Evolutionary conservation across 23 tunicate genomes (phyloP).

Genomic region (Ciona savignyi): DNA sequence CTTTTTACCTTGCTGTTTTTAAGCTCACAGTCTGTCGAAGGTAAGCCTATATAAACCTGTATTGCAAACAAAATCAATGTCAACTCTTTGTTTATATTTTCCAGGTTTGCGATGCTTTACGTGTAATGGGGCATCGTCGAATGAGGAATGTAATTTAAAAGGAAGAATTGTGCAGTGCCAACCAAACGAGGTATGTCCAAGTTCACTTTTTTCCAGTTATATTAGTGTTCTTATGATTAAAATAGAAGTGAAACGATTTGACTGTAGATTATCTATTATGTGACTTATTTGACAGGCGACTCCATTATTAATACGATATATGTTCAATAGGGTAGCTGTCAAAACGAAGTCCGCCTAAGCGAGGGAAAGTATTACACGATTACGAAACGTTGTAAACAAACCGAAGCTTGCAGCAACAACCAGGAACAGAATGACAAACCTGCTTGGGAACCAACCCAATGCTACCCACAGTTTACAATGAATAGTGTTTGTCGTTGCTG

Average conservation of each 20-base stretch:
- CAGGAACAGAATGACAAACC: slow-evolving; percentile 59
- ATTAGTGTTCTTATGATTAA: too few species aligned
- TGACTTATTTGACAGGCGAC: too few species aligned
- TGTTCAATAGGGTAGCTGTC: slow-evolving; percentile 77
- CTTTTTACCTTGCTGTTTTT: too few species aligned
- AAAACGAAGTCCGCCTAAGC: slow-evolving; percentile 74
- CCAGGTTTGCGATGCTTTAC: neutral
- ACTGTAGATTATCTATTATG: too few species aligned
- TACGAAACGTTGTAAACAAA: slow-evolving; percentile 79
- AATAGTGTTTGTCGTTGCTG: slow-evolving; percentile 87
- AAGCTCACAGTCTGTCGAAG: too few species aligned
- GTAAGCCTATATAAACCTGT: neutral
- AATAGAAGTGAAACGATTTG: too few species aligned
- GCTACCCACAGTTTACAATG: slow-evolving; percentile 38
- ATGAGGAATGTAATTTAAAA: neutral
- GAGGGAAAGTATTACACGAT: slow-evolving; percentile 38
- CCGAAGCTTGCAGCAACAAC: slow-evolving; percentile 63
- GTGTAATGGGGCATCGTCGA: neutral
- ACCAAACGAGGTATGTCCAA: neutral
- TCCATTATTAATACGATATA: too few species aligned
- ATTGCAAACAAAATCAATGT: neutral
- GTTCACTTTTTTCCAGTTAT: too few species aligned
- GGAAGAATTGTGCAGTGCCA: neutral
- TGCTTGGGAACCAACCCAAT: slow-evolving; percentile 87
- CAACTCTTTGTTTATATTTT: neutral